phyloP scores from a whole-genome alignment of 2,113 vertebrate species.

The Prionailurus bengalensis region DNA sequence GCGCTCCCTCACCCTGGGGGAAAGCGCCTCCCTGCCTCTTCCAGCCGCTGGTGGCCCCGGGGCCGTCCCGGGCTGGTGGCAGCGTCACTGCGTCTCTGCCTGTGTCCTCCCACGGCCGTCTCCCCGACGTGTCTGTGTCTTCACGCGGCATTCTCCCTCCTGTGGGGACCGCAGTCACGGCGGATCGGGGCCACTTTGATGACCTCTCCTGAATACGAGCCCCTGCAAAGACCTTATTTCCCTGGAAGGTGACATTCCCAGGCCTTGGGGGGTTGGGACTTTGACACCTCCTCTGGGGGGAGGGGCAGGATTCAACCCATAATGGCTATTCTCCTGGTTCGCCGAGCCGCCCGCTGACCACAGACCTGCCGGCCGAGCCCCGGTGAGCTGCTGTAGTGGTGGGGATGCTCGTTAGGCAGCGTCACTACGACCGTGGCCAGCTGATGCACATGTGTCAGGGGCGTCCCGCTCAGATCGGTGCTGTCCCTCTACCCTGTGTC shows the following conservation, averaged over 20 bases:
- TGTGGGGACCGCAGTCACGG: rapidly evolving
- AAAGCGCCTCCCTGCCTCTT: no score
- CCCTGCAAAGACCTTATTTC: background rate
- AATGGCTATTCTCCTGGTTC: rapidly evolving
- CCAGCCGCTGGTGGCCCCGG: background rate
- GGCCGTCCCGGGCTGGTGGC: background rate
- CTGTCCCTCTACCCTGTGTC: rapidly evolving
- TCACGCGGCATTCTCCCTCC: no score
- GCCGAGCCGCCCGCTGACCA: rapidly evolving
- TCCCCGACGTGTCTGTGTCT: background rate
- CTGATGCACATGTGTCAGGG: rapidly evolving
- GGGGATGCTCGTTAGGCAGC: rapidly evolving
- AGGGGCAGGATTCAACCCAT: background rate
- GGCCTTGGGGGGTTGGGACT: no score
- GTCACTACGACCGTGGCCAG: background rate
- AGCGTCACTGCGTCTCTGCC: background rate
- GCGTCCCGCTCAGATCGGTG: rapidly evolving
- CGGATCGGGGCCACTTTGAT: rapidly evolving
- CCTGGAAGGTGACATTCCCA: no score
- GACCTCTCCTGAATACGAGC: no score
- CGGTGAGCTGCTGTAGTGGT: rapidly evolving
- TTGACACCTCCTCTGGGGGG: background rate
- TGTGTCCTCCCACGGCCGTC: rapidly evolving
- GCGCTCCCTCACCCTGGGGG: rapidly evolving
- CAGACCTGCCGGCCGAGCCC: background rate